phyloP scores from a whole-genome alignment of 2,888 invertebrate genomes.

The Branchipolynoe longqiensis region DNA sequence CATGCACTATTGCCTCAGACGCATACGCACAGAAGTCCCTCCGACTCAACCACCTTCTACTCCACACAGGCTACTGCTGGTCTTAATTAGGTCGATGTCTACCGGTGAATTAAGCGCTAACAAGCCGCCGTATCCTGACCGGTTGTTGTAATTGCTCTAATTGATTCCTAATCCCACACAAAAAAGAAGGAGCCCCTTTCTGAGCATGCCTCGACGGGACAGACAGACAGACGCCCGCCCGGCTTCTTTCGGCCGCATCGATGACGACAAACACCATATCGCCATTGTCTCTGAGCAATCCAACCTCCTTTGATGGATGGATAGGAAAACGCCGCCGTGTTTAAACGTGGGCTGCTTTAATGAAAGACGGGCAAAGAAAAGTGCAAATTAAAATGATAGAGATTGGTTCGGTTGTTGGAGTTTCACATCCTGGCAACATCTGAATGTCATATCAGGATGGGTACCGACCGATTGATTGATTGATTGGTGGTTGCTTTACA shows the following conservation, averaged over 20 bases:
- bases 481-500: no score
- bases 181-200: not conserved
- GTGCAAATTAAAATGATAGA: not conserved
- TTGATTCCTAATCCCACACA: constrained; percentile 15
- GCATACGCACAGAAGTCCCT: no score
- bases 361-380: not conserved
- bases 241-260: not conserved
- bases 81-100: constrained; percentile 1
- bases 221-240: not conserved
- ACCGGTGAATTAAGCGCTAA: constrained; percentile 6
- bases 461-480: no score
- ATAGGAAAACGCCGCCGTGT: not conserved
- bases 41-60: no score
- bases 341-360: not conserved
- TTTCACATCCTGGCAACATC: no score
- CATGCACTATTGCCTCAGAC: no score
- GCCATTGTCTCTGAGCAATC: not conserved
- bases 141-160: constrained; percentile 42
- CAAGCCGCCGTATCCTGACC: constrained; percentile 20
- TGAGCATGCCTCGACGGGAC: not conserved
- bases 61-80: not conserved
- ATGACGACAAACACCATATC: not conserved
- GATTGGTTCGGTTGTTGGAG: no score
- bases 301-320: not conserved
- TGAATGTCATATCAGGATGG: no score